Evolutionary conservation across 2,113 vertebrate genomes (phyloP).

Genomic region (Montifringilla adamsi): DNA sequence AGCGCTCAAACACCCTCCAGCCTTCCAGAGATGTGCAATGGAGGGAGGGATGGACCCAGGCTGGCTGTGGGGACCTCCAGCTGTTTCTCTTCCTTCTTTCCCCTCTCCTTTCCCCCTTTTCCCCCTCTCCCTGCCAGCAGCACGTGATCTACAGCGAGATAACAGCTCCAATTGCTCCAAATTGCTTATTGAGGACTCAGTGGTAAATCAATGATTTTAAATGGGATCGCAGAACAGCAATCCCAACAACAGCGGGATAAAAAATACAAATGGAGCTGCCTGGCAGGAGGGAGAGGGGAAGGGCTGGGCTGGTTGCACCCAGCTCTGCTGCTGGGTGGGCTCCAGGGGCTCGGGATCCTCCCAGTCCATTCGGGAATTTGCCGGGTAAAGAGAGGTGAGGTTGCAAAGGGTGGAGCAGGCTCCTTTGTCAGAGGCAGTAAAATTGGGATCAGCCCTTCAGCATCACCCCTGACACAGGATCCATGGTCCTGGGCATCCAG

Average conservation of each 20-base stretch:
- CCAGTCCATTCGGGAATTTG: rapidly evolving
- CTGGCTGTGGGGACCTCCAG: not conserved
- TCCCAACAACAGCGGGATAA: not conserved
- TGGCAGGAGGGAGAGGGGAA: not conserved
- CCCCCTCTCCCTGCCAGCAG: not conserved
- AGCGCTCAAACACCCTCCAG: rapidly evolving
- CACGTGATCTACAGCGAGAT: not conserved
- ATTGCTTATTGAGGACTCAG: conserved; percentile 28
- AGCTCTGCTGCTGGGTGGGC: not conserved
- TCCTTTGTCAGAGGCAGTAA: not conserved
- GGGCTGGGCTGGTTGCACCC: not conserved
- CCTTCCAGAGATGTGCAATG: rapidly evolving
- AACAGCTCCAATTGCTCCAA: conserved; percentile 17
- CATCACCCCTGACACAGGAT: rapidly evolving
- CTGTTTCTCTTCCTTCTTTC: not conserved
- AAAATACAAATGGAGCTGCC: not conserved
- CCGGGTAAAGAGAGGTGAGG: not conserved
- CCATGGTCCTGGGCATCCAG: rapidly evolving
- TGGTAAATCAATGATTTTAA: conserved; percentile 48
- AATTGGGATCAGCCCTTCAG: not conserved
- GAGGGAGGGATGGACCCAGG: rapidly evolving
- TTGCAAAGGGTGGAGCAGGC: rapidly evolving
- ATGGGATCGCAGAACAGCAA: conserved; percentile 10
- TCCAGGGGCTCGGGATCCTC: rapidly evolving
- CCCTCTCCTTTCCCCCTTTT: not conserved